These are phyloP conservation scores for Drosophila gunungcola DNA, from an alignment of 1,140 invertebrate species.

Conservation along the genomic window DNA sequence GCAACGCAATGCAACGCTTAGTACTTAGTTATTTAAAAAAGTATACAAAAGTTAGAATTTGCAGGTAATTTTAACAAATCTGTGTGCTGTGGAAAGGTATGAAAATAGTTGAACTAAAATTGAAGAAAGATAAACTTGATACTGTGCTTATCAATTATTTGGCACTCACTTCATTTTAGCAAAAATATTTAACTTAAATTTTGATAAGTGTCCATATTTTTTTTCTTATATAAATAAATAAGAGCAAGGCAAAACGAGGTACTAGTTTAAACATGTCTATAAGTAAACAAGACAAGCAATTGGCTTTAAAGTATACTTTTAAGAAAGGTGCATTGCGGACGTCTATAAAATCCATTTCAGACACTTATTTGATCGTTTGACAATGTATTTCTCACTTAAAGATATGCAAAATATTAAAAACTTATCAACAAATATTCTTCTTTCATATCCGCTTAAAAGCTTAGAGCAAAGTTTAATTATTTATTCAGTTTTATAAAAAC, in stretches of 20 bases:
- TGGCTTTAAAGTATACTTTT: background rate
- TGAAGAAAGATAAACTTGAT: background rate
- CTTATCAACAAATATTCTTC: background rate
- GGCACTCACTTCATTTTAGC: too few relatives aligned
- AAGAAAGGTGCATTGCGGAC: too few relatives aligned
- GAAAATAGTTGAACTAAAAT: background rate
- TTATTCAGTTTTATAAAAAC: constrained; percentile 31
- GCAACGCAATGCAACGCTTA: constrained; percentile 20
- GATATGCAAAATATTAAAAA: background rate
- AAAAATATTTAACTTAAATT: too few relatives aligned
- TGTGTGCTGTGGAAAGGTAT: background rate
- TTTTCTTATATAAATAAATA: background rate
- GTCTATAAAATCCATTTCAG: too few relatives aligned
- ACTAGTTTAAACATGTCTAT: too few relatives aligned
- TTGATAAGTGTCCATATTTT: too few relatives aligned
- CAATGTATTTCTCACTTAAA: too few relatives aligned
- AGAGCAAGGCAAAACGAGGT: too few relatives aligned
- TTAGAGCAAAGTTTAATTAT: background rate
- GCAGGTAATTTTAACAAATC: constrained; percentile 23
- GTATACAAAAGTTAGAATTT: constrained; percentile 17
- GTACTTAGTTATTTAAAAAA: background rate
- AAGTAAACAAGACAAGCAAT: too few relatives aligned
- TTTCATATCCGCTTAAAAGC: background rate
- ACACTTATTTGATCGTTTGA: too few relatives aligned
- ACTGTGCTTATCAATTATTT: background rate